Evolutionary conservation across 2,888 invertebrate species (phyloP).

Genomic region (Allygus modestus): DNA sequence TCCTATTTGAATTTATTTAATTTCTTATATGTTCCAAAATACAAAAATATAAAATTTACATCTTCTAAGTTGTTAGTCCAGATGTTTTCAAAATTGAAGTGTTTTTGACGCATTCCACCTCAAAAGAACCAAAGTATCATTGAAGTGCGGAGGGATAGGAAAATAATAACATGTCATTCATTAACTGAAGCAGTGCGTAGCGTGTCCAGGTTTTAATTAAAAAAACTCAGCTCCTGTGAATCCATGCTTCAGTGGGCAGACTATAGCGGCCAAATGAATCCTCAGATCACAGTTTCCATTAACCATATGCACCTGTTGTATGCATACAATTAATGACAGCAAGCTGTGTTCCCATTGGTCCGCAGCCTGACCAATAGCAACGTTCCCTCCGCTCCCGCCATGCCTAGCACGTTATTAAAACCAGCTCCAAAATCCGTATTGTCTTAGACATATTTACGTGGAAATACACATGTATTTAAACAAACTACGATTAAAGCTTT

Average conservation of each 20-base stretch:
- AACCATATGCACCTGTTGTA: constrained; percentile 49
- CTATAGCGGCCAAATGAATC: constrained; percentile 40
- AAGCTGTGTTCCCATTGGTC: constrained; percentile 39
- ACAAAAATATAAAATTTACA: too few relatives aligned
- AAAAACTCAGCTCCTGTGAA: constrained; percentile 8
- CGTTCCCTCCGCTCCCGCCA: constrained; percentile 13
- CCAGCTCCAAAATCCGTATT: constrained; percentile 1
- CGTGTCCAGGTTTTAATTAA: constrained; percentile 53
- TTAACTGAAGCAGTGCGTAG: constrained; percentile 37
- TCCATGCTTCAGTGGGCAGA: constrained; percentile 52
- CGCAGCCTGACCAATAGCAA: constrained; percentile 32
- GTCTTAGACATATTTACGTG: too few relatives aligned
- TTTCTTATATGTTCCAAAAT: too few relatives aligned
- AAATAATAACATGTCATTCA: constrained; percentile 48
- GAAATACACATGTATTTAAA: too few relatives aligned
- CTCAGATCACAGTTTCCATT: constrained; percentile 53
- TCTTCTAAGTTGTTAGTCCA: constrained; percentile 10
- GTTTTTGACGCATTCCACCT: background rate
- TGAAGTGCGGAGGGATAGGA: background rate
- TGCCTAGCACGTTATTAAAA: background rate
- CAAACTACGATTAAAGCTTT: too few relatives aligned
- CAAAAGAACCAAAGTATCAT: constrained; percentile 2
- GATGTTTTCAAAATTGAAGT: background rate
- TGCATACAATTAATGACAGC: constrained; percentile 48
- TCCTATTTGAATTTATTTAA: too few relatives aligned